A percentile compares a stretch with the other conserved stretches of the same genome.
Evolutionary conservation across 1,140 invertebrate genomes (phyloP).

Genomic region (Leptinotarsa lineolata): DNA sequence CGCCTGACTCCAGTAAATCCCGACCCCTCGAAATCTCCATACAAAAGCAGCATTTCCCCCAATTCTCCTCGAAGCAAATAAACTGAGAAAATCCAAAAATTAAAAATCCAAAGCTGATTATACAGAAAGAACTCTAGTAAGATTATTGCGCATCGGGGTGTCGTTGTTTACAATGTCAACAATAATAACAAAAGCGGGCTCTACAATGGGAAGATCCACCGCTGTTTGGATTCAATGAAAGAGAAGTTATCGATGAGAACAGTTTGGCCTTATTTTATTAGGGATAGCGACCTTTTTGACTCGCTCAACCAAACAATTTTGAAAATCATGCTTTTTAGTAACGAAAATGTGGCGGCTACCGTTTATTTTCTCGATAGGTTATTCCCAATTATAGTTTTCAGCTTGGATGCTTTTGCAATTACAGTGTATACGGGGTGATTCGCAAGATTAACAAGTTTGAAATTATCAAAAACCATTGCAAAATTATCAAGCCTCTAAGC

Average conservation of each 20-base stretch:
- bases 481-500: too few relatives aligned
- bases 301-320: conserved; percentile 16
- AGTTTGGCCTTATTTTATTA: not conserved
- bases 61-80: conserved; percentile 1
- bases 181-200: conserved; percentile 41
- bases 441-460: too few relatives aligned
- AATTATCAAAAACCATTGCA: too few relatives aligned
- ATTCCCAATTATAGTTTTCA: not conserved
- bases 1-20: not conserved
- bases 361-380: not conserved
- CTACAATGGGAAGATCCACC: conserved; percentile 43
- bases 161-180: conserved; percentile 46
- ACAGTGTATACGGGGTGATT: not conserved
- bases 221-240: conserved; percentile 29
- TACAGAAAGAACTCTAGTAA: conserved; percentile 39
- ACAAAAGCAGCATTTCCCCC: not conserved
- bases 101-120: conserved; percentile 46
- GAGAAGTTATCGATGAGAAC: conserved; percentile 20
- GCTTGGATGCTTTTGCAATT: not conserved
- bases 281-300: conserved; percentile 17
- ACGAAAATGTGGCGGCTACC: not conserved
- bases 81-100: conserved; percentile 30
- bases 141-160: conserved; percentile 51
- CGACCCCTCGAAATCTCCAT: not conserved
- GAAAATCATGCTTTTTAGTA: conserved; percentile 12